phyloP scores from a whole-genome alignment of 2,888 invertebrate genomes.

The Xylota sylvarum region DNA sequence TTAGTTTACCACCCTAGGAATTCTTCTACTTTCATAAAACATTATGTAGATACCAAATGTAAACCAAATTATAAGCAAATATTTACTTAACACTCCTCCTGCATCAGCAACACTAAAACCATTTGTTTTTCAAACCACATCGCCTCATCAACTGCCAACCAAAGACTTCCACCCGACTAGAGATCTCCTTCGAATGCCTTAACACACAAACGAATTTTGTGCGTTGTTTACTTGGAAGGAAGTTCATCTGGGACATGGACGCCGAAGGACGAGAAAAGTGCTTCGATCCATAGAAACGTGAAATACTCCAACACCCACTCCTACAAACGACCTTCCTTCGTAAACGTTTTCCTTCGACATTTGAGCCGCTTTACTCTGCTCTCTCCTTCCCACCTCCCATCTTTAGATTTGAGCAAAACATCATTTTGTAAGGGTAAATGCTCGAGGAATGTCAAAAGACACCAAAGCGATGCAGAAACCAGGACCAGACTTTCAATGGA shows the following conservation, averaged over 20 bases:
- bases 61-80: too few species aligned
- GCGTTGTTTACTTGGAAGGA: slow-evolving; percentile 69
- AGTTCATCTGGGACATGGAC: slow-evolving; percentile 47
- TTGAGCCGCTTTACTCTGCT: slow-evolving; percentile 43
- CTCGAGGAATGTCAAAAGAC: slow-evolving; percentile 72
- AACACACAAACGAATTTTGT: slow-evolving; percentile 54
- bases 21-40: too few species aligned
- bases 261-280: slow-evolving; percentile 39
- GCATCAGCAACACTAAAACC: slow-evolving; percentile 50
- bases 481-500: slow-evolving; percentile 51
- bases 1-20: too few species aligned
- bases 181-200: slow-evolving; percentile 39
- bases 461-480: slow-evolving; percentile 53
- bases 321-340: not conserved
- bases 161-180: slow-evolving; percentile 44
- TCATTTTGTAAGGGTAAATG: slow-evolving; percentile 63
- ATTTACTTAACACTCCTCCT: not conserved
- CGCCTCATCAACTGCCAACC: slow-evolving; percentile 43
- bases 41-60: too few species aligned
- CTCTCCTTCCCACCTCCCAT: slow-evolving; percentile 12
- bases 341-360: slow-evolving; percentile 26
- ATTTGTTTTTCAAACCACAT: slow-evolving; percentile 45
- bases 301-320: slow-evolving; percentile 3
- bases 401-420: slow-evolving; percentile 58
- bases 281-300: slow-evolving; percentile 50